These are phyloP conservation scores for Apus apus DNA, from an alignment of 2,113 vertebrate species.

Conservation along the genomic window DNA sequence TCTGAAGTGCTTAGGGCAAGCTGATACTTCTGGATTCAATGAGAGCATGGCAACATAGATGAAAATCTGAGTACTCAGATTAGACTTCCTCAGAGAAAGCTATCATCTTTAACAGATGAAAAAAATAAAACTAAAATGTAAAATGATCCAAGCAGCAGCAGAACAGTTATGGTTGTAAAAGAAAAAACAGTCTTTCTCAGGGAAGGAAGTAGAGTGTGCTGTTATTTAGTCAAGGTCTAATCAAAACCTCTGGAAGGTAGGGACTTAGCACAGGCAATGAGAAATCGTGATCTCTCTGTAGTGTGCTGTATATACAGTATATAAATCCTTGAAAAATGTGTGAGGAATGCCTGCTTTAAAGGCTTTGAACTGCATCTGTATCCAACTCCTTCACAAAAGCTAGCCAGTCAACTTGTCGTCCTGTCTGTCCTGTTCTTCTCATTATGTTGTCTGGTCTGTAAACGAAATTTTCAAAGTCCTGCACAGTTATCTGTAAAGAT, in stretches of 20 bases:
- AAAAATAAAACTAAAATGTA: not conserved
- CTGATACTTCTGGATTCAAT: not conserved
- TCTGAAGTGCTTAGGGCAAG: not conserved
- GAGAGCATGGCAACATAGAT: not conserved
- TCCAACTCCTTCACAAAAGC: not conserved
- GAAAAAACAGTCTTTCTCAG: not conserved
- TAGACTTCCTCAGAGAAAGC: not conserved
- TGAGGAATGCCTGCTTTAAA: not conserved
- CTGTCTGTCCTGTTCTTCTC: constrained; percentile 25
- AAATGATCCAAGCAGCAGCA: not conserved
- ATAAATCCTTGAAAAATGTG: constrained; percentile 15
- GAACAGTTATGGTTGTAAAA: not conserved
- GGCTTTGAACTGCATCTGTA: constrained; percentile 24
- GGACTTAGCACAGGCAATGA: not conserved
- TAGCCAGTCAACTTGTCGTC: not conserved
- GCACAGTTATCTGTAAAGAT: not conserved
- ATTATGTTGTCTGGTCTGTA: not conserved
- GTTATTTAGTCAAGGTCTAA: not conserved
- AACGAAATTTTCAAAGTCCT: not conserved
- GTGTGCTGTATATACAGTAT: not conserved
- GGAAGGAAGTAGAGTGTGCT: not conserved
- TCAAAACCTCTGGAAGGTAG: not conserved
- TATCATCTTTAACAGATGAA: not conserved
- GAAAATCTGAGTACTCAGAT: not conserved
- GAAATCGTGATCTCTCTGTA: not conserved